Percentiles rank a stretch among this genome's conserved stretches.
Evolutionary conservation across 2,888 invertebrate species (phyloP).

Genomic region (Empis livida): DNA sequence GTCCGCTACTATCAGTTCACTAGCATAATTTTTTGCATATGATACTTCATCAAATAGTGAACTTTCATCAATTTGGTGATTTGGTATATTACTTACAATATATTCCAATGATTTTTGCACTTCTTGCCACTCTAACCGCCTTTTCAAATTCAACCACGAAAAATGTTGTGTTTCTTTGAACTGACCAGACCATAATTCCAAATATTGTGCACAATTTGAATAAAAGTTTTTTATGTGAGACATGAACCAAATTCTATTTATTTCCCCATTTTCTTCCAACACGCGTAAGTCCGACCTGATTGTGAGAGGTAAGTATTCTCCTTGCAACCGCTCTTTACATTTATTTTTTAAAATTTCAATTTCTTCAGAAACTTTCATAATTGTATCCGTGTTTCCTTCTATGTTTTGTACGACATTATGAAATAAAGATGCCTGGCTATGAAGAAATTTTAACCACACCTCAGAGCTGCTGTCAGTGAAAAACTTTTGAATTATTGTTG

Average conservation of each 20-base stretch:
- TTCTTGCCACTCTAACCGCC: conserved; percentile 1
- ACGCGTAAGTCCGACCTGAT: too few relatives aligned
- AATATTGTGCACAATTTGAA: conserved; percentile 2
- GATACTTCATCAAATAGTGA: conserved; percentile 4
- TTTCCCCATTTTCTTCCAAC: too few relatives aligned
- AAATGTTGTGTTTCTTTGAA: conserved; percentile 2
- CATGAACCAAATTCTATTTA: neutral
- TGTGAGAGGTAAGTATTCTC: too few relatives aligned
- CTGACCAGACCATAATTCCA: conserved; percentile 1
- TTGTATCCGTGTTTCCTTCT: too few relatives aligned
- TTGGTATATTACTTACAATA: conserved; percentile 2
- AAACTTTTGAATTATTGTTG: too few relatives aligned
- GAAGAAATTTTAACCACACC: too few relatives aligned
- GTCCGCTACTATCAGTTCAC: neutral
- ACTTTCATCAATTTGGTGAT: conserved; percentile 1
- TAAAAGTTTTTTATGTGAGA: neutral
- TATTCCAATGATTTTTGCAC: conserved; percentile 3
- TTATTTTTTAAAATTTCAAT: too few relatives aligned
- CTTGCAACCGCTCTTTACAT: too few relatives aligned
- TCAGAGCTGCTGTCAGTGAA: too few relatives aligned
- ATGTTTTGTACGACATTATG: too few relatives aligned
- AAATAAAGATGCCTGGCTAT: too few relatives aligned
- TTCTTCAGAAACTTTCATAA: too few relatives aligned
- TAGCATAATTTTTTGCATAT: conserved; percentile 2
- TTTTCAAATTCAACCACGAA: conserved; percentile 2